These are phyloP conservation scores for Dromaius novaehollandiae DNA, from an alignment of 2,113 vertebrate species.

Conservation along the genomic window DNA sequence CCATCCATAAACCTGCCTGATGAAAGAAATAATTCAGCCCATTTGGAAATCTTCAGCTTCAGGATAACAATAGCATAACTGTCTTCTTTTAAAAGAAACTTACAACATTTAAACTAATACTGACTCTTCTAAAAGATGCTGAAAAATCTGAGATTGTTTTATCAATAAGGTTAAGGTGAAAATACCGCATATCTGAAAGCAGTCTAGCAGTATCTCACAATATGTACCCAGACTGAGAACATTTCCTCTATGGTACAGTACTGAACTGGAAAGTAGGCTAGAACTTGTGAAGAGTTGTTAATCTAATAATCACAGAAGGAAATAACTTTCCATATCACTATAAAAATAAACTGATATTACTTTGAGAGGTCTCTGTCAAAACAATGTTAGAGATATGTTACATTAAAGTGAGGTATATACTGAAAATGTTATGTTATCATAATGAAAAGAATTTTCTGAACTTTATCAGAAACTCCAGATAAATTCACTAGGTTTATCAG, in stretches of 20 bases:
- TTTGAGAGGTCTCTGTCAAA: neutral
- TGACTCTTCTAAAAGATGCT: neutral
- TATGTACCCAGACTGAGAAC: neutral
- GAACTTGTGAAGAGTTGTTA: neutral
- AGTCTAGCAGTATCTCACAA: neutral
- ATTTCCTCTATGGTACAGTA: neutral
- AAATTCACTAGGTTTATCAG: neutral
- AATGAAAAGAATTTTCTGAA: neutral
- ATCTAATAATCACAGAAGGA: neutral
- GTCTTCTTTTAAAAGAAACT: neutral
- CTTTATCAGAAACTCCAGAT: conserved; percentile 7
- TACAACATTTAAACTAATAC: neutral
- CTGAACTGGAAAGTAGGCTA: neutral
- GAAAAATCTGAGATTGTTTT: neutral
- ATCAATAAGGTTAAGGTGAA: neutral
- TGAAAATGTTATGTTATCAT: neutral
- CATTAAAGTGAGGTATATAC: neutral
- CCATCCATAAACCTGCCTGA: neutral
- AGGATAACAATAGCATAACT: neutral
- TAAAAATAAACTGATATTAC: neutral
- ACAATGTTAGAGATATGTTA: neutral
- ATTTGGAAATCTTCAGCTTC: neutral
- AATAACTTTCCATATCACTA: neutral
- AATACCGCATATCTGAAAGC: neutral
- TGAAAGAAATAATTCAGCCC: neutral